phyloP scores from a whole-genome alignment of 2,888 invertebrate species.

The Philhelius pedissequus region DNA sequence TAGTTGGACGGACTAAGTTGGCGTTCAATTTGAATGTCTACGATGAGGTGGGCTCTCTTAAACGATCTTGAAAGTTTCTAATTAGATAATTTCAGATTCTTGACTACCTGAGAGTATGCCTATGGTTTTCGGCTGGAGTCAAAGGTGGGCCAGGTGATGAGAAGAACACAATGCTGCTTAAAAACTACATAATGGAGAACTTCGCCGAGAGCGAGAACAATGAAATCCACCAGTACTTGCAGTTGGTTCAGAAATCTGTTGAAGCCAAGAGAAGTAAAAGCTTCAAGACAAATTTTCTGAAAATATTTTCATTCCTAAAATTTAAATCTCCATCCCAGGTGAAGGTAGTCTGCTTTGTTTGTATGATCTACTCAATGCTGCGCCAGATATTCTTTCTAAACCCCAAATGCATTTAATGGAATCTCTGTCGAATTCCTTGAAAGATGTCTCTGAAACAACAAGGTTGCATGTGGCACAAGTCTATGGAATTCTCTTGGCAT shows the following conservation, averaged over 20 bases:
- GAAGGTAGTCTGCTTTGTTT: slow-evolving; percentile 84
- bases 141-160: slow-evolving; percentile 82
- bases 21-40: slow-evolving; percentile 87
- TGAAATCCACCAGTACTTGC: slow-evolving; percentile 84
- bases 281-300: background rate
- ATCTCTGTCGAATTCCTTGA: slow-evolving; percentile 79
- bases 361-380: slow-evolving; percentile 90
- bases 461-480: slow-evolving; percentile 87
- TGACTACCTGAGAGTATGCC: slow-evolving; percentile 88
- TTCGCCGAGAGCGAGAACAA: slow-evolving; percentile 81
- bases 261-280: slow-evolving; percentile 83
- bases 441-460: slow-evolving; percentile 87
- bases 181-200: slow-evolving; percentile 82
- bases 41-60: slow-evolving; percentile 82
- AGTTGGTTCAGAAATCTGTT: slow-evolving; percentile 84
- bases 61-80: rapidly evolving
- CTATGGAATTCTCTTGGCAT: slow-evolving; percentile 85
- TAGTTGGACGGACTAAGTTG: slow-evolving; percentile 84
- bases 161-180: slow-evolving; percentile 82
- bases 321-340: slow-evolving; percentile 67
- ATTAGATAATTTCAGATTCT: slow-evolving; percentile 76
- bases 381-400: slow-evolving; percentile 84
- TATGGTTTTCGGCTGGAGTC: slow-evolving; percentile 83
- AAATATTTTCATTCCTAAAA: background rate
- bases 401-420: slow-evolving; percentile 81